These are phyloP conservation scores for Vidua chalybeata DNA, from an alignment of 2,113 vertebrate genomes.

Conservation along the genomic window DNA sequence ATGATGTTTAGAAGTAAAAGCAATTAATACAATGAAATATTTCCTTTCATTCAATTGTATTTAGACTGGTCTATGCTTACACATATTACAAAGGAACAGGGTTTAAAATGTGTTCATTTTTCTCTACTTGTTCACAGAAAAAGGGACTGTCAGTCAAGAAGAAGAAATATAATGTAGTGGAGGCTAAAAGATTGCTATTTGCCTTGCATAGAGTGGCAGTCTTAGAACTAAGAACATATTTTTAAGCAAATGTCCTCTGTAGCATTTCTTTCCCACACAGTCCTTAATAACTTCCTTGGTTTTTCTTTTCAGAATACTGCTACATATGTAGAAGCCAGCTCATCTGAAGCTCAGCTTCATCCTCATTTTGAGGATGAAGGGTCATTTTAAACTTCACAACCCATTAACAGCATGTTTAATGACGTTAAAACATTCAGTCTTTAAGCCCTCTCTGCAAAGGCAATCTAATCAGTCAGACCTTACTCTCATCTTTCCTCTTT, in stretches of 20 bases:
- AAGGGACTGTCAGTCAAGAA: background rate
- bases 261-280: background rate
- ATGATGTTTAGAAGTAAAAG: background rate
- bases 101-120: background rate
- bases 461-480: background rate
- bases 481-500: conserved; percentile 9
- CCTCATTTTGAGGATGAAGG: background rate
- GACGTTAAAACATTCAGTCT: background rate
- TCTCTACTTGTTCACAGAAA: background rate
- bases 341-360: background rate
- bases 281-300: background rate
- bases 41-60: background rate
- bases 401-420: background rate
- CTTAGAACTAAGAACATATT: background rate
- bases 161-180: background rate
- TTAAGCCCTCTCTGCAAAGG: background rate
- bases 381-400: background rate
- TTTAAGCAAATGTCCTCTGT: background rate
- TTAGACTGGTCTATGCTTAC: background rate
- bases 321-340: background rate
- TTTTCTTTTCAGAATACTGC: background rate
- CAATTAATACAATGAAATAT: background rate
- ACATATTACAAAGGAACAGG: background rate
- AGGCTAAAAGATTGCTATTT: background rate
- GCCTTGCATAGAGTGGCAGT: background rate